These are phyloP conservation scores for Epirrhoe alternata DNA, from an alignment of 2,888 invertebrate genomes.

Conservation along the genomic window DNA sequence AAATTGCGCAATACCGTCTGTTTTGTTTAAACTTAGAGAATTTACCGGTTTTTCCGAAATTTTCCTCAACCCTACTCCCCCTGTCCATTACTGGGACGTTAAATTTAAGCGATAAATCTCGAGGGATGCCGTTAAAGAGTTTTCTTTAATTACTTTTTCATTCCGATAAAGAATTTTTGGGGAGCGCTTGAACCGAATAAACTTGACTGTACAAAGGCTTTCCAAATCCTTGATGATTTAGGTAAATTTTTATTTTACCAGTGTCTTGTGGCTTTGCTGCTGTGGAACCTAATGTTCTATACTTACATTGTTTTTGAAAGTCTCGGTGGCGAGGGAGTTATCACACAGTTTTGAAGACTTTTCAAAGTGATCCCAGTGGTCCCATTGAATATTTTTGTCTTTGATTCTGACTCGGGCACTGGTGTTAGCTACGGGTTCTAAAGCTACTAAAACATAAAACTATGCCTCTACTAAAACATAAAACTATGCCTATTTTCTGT, in stretches of 20 bases:
- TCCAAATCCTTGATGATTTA: not conserved
- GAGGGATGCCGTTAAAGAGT: slow-evolving; percentile 45
- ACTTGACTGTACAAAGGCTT: slow-evolving; percentile 20
- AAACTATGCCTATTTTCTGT: too few species aligned
- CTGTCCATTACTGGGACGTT: slow-evolving; percentile 43
- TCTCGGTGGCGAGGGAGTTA: too few species aligned
- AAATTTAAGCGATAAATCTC: slow-evolving; percentile 48
- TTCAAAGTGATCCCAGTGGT: too few species aligned
- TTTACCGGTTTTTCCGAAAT: slow-evolving; percentile 22
- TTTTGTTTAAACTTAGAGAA: slow-evolving; percentile 8
- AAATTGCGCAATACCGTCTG: slow-evolving; percentile 1
- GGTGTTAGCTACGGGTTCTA: too few species aligned
- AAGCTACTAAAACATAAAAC: too few species aligned
- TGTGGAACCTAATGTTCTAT: too few species aligned
- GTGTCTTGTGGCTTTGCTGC: not conserved
- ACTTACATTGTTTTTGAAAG: too few species aligned
- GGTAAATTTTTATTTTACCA: not conserved
- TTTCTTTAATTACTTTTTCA: slow-evolving; percentile 49
- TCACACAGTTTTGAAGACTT: too few species aligned
- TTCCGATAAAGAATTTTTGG: slow-evolving; percentile 45
- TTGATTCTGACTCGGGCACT: too few species aligned
- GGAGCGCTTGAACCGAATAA: slow-evolving; percentile 37
- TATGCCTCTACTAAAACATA: too few species aligned
- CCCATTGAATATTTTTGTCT: too few species aligned
- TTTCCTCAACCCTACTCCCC: slow-evolving; percentile 26